These are phyloP conservation scores for Myotis findleyi DNA, from an alignment of 2,797 vertebrate species.

Conservation along the genomic window DNA sequence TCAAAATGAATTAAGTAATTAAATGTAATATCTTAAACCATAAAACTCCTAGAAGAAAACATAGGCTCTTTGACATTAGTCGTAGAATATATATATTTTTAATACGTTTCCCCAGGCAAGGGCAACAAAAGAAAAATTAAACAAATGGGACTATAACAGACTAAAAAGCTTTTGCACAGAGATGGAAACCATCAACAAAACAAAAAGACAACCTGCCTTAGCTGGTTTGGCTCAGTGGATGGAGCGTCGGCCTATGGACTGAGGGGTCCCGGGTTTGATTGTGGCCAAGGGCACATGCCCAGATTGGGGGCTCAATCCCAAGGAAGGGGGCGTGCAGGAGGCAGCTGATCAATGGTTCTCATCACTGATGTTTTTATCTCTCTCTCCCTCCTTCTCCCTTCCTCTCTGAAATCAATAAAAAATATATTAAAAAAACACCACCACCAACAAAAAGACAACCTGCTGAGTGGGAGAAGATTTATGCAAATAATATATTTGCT, in stretches of 20 bases:
- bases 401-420: no score
- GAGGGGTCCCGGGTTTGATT: no score
- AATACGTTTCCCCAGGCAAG: neutral
- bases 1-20: neutral
- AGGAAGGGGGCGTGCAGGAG: no score
- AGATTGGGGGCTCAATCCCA: no score
- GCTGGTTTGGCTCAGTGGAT: no score
- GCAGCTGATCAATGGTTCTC: no score
- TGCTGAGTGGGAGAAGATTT: neutral
- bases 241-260: no score
- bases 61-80: neutral
- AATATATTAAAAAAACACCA: neutral
- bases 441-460: neutral
- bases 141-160: neutral
- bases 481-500: neutral
- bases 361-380: no score
- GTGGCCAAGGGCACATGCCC: no score
- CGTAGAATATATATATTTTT: neutral
- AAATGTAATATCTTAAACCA: neutral
- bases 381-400: no score
- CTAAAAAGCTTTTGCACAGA: neutral
- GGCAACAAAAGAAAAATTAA: neutral
- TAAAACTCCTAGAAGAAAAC: neutral
- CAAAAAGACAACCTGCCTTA: neutral
- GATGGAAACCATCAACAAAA: neutral